Evolutionary conservation across 2,113 vertebrate genomes (phyloP).

Genomic region (Actenoides lindsayi): DNA sequence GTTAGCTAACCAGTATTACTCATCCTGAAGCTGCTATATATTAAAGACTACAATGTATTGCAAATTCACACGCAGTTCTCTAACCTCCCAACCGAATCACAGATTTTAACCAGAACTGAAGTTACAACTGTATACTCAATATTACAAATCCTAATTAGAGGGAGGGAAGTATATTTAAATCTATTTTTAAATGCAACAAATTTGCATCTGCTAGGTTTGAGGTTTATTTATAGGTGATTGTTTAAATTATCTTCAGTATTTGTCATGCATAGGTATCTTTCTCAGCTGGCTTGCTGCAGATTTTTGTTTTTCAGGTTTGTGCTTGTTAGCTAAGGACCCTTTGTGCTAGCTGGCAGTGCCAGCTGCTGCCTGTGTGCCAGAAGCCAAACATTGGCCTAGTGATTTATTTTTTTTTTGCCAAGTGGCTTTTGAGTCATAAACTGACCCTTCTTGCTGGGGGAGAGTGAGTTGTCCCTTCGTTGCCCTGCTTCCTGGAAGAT

Average conservation of each 20-base stretch:
- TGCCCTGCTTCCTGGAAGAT: neutral
- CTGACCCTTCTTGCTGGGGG: neutral
- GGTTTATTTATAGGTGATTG: neutral
- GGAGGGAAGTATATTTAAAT: neutral
- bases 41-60: neutral
- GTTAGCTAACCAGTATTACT: neutral
- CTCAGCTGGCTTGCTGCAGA: neutral
- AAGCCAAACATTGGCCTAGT: neutral
- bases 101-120: neutral
- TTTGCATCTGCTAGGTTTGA: neutral
- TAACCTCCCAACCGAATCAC: neutral
- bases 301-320: neutral
- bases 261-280: neutral
- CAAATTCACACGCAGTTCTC: neutral
- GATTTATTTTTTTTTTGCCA: neutral
- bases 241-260: neutral
- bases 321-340: neutral
- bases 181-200: neutral
- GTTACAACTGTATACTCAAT: neutral
- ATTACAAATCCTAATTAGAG: neutral
- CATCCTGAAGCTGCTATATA: neutral
- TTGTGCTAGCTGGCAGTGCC: neutral
- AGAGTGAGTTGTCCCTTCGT: neutral
- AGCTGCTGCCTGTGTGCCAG: accelerated
- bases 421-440: neutral